Evolutionary conservation across 2,888 invertebrate genomes (phyloP), one percentile per base, ranked within the genome.

Genomic region (Nycteola revayana): DNA sequence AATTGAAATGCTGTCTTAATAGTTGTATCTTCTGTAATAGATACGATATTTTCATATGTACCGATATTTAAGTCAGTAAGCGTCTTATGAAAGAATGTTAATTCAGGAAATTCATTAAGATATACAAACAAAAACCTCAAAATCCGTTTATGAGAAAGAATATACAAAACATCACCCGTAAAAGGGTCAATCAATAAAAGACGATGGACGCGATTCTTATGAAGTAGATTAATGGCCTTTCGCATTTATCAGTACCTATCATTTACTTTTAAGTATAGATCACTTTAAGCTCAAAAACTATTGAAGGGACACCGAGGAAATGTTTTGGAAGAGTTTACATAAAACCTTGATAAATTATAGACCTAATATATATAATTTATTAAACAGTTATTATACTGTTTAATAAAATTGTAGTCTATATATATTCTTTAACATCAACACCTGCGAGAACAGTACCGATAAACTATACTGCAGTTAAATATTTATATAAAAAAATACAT

Each of bases 111-210:
- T 63, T 87, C 88, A 51, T 88, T 88, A 2, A 88, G 70, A 56
- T 88, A 88, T 7, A 88, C 87, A 62, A 88, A 88, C 30, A 88
- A 63, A 61, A 88, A 88, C 48, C 88, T 73, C 35, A 88, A 60
- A 45, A 88, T 87, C 69, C 88, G 73, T 60, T 88, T 88, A 49
- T 88, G 88, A 9, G 88, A 88, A 28, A 88, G 64, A 41, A 88
- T 84, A 38, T 88, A 87, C 22, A 88, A 64, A 25, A 87, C 88
- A 55, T 88, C 87, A 7, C 88, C 88, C 20, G 70, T 69, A 32
- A 66, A 47, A 20, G 82, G 80, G 56, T 88, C 88, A 40, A 86
- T 70, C 72, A 88, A 75, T 43, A 87, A 68, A 20, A 88, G 68
- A 29, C 88, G 79, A 64, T 88, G 88, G 10, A 88, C 77, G 44